Evolutionary conservation across 2,888 invertebrate species (phyloP), one percentile per base, ranked within the genome.

Genomic region (Timema cristinae): DNA sequence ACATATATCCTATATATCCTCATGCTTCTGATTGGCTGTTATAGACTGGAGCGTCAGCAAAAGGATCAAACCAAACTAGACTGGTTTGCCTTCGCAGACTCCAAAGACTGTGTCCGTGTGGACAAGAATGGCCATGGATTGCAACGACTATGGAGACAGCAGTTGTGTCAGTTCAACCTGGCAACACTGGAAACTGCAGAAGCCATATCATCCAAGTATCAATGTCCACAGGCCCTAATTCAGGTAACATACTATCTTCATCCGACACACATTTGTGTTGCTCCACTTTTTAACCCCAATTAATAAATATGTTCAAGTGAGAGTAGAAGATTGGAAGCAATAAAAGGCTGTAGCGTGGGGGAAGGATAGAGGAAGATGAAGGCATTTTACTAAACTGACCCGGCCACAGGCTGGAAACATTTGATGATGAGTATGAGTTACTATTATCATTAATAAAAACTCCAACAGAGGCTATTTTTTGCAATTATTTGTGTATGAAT

Each of bases 161-260:
- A 95, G 83, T 81, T 97, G 48, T 90, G 91, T 15, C 88, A 92
- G 75, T 87, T 97, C 78, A 92, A 91, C 2, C 82, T 87, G 74
- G 90, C 92, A 5, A 90, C 92, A 8, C 82, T 94, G 16, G 95
- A 96, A 81, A 88, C 88, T 5, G 91, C 95, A 0, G 90, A 94
- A 77, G 90, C 95, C 0, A 87, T 97, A 70, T 87, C 89, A 32
- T 82, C 86, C 0, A 81, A 85, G 51, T 95, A 92, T 81, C 87
- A 89, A 5, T 89, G 91, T 16, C 93, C 94, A 0, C 79, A 83
- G 2, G 81, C 82, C n/a, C 72, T 75, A 7, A 56, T 73, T 10
- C 67, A 72, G 63, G 74, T 73, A 70, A 11, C 9, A 16, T 32
- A 32, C 32, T 32, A 56, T 2, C 49, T 49, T 11, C 32, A 47